Conservation (phyloP, 1,140 invertebrate species). For the Varroa destructor region DNA sequence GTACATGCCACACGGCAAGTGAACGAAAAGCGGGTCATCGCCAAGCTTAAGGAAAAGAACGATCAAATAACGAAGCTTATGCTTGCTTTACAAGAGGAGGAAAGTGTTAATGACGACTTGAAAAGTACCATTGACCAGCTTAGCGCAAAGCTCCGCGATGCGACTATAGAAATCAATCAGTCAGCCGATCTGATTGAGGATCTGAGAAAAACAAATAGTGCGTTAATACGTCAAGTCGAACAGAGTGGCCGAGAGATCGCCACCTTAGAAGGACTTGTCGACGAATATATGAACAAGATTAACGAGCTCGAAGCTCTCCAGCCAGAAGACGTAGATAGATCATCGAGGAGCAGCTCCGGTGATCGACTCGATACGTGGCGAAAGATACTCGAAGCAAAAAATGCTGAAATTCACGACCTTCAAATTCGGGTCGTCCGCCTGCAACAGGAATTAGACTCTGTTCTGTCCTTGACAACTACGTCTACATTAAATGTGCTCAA, state of each 20-base stretch:
- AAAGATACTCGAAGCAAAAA: constrained; percentile 13
- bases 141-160: constrained; percentile 9
- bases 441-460: constrained; percentile 1
- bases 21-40: constrained; percentile 2
- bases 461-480: background rate
- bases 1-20: background rate
- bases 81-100: constrained; percentile 22
- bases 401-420: constrained; percentile 9
- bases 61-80: constrained; percentile 17
- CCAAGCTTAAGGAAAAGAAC: constrained; percentile 23
- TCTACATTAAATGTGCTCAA: constrained; percentile 11
- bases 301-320: constrained; percentile 25
- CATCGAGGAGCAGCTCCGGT: background rate
- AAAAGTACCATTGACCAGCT: constrained; percentile 16
- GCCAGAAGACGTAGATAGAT: background rate
- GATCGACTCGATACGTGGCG: constrained; percentile 20
- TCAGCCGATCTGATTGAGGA: constrained; percentile 20
- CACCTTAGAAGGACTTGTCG: constrained; percentile 18
- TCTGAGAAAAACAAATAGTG: background rate
- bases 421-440: background rate
- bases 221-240: background rate
- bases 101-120: constrained; percentile 9
- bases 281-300: constrained; percentile 25
- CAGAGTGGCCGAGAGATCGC: background rate
- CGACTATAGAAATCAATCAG: constrained; percentile 20